phyloP scores from a whole-genome alignment of 2,113 vertebrate species.

The Alligator sinensis region DNA sequence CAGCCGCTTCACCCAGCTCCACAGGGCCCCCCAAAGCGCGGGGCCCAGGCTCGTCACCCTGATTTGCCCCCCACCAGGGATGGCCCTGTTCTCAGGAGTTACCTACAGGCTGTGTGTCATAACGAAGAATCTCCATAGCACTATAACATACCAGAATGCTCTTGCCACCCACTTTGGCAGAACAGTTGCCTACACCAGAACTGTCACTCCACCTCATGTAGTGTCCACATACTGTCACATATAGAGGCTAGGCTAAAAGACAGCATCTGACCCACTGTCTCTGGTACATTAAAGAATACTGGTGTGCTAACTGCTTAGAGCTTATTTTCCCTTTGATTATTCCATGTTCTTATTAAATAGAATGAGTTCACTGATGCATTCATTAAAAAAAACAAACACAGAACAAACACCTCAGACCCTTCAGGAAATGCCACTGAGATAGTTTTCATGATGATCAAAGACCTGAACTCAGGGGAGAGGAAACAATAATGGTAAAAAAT shows the following conservation, averaged over 20 bases:
- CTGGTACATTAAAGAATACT: neutral
- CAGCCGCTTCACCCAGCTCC: no score
- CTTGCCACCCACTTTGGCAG: neutral
- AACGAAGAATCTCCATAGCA: neutral
- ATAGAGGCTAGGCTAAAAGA: neutral
- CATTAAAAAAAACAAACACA: neutral
- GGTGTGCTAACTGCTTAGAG: neutral
- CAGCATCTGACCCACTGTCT: neutral
- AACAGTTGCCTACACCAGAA: neutral
- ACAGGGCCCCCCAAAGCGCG: no score
- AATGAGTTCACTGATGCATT: neutral
- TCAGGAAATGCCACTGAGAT: neutral
- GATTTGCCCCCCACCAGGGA: no score
- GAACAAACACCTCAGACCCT: neutral
- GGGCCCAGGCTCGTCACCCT: no score
- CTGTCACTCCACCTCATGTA: neutral
- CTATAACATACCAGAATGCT: neutral
- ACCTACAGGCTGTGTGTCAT: neutral
- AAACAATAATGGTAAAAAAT: neutral
- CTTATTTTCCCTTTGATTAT: neutral
- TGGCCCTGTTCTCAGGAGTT: neutral
- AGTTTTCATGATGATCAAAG: neutral
- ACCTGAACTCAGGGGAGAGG: neutral
- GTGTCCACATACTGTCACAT: neutral
- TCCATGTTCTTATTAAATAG: neutral